Conservation (phyloP, 2,797 vertebrate genomes). For the Smutsia temminckii region DNA sequence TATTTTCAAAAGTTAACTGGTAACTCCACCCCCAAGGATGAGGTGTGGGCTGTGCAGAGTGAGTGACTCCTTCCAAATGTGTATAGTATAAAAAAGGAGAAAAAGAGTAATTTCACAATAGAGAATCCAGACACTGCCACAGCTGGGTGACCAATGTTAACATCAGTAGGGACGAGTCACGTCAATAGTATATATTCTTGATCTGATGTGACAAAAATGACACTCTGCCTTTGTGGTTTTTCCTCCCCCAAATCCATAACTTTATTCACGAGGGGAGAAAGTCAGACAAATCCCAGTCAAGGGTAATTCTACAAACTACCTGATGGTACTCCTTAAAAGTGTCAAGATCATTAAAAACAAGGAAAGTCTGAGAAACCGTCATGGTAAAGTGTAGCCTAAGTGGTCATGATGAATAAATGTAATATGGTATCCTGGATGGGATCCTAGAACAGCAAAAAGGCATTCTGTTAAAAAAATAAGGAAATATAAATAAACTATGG, state of each 20-base stretch:
- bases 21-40: background rate
- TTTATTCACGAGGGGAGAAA: background rate
- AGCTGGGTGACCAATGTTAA: background rate
- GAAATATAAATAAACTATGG: constrained; percentile 37
- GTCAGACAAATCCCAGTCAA: background rate
- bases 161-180: no score
- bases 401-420: background rate
- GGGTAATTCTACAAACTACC: background rate
- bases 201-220: background rate
- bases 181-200: background rate
- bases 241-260: background rate
- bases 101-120: no score
- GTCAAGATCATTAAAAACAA: background rate
- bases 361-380: background rate
- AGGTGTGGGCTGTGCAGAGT: background rate
- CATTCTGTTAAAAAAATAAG: background rate
- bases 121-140: background rate
- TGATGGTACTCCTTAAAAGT: background rate
- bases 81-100: background rate
- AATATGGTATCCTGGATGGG: background rate
- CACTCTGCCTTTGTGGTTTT: background rate
- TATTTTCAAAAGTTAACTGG: background rate
- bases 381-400: background rate
- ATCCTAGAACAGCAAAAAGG: background rate
- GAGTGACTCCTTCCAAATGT: background rate